Conservation (phyloP, 1,140 invertebrate species). For the Andrena cerasifolii region DNA sequence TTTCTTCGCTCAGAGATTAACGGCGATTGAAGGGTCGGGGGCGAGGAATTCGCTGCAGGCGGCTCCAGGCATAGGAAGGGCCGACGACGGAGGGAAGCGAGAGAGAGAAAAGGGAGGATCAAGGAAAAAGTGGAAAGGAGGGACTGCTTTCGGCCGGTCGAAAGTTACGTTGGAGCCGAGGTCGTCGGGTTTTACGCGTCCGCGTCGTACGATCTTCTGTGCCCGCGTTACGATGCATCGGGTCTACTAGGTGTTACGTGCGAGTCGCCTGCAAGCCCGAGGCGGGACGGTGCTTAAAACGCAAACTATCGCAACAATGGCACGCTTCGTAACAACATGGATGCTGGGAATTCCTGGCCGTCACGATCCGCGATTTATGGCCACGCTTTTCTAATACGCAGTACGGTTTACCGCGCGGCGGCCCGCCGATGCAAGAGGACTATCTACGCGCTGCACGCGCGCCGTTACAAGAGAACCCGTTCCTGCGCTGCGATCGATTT, state of each 20-base stretch:
- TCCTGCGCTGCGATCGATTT: conserved; percentile 1
- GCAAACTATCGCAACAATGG: background rate
- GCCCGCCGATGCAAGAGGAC: background rate
- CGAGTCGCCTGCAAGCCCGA: background rate
- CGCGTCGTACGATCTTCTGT: background rate
- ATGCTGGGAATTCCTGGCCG: conserved; percentile 6
- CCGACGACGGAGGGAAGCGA: background rate
- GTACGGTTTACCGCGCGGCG: background rate
- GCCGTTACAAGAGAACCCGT: background rate
- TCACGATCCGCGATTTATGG: background rate
- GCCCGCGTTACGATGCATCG: conserved; percentile 10
- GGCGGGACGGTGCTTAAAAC: background rate
- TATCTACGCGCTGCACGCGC: background rate
- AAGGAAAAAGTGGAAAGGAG: conserved; percentile 29
- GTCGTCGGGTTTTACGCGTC: conserved; percentile 37
- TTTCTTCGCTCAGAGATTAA: too few species aligned
- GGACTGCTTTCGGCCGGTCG: conserved; percentile 40
- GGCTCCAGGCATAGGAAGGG: too few species aligned
- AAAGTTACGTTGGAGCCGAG: conserved; percentile 50
- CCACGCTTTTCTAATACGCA: background rate
- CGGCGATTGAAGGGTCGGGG: too few species aligned
- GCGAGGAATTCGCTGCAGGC: too few species aligned
- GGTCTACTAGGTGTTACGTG: conserved; percentile 35
- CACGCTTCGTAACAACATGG: conserved; percentile 17
- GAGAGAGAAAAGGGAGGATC: conserved; percentile 13